Base-by-base conservation (phyloP, 2,888 invertebrate species). In the Catocala sponsa region DNA sequence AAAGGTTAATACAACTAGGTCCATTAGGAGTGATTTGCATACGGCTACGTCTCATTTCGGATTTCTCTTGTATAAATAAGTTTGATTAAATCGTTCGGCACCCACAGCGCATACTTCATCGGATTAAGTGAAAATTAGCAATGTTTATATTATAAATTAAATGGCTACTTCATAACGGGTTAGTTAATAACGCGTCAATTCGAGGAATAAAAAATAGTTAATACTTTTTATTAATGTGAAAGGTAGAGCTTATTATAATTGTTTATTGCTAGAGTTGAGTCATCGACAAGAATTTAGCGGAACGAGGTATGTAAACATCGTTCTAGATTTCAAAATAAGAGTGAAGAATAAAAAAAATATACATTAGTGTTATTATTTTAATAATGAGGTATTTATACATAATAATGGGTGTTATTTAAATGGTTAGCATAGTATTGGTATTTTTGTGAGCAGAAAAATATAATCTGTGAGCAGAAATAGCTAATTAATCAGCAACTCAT, bases 51-150 rank as follows among this genome's bases (percentile, higher is more conserved):
- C 86, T 89, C 86, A 89, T 88, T 88, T 84, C 65, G 71, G 74
- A 86, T 89, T 88, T 89, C 88, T 82, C 88, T 82, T 77, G 81
- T 82, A 84, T 80, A 69, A 67, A 78, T 70, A 76, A 80, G 68
- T 76, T 68, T 73, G 80, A 82, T 86, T 82, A 83, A 82, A 82
- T 79, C 79, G 78, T 80, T 70, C 63, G 76, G 70, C 78, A 75
- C 77, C 81, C 65, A 77, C 55, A 54, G 62, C 75, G 80, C 81
- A 84, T 84, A 77, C 71, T 70, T 83, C 70, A 74, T 52, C 75
- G 82, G 90, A 90, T 91, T 90, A 89, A 80, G 79, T 83, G 80
- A 85, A 87, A 88, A 89, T 89, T 88, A 89, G 79, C 83, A 82
- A 82, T 85, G 76, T 86, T 85, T 88, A 83, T 85, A 86, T 83